These are phyloP conservation scores for Catocala fraxini DNA, from an alignment of 2,888 invertebrate species.

Conservation along the genomic window DNA sequence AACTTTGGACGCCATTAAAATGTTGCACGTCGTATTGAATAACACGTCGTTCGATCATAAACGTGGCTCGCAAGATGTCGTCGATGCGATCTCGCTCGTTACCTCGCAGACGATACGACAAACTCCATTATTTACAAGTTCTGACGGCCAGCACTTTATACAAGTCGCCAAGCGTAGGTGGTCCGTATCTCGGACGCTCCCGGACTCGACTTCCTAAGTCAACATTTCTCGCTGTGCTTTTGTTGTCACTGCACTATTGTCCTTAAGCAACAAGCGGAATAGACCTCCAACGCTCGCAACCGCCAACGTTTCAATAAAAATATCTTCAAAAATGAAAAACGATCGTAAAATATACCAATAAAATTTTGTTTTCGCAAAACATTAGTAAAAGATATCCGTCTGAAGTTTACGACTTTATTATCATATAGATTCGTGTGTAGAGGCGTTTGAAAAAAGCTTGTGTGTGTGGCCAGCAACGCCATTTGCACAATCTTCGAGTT, in stretches of 20 bases:
- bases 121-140: slow-evolving; percentile 65
- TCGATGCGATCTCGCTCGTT: slow-evolving; percentile 62
- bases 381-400: slow-evolving; percentile 56
- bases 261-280: slow-evolving; percentile 56
- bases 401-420: slow-evolving; percentile 61
- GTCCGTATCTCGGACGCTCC: slow-evolving; percentile 66
- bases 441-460: slow-evolving; percentile 43
- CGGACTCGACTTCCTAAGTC: slow-evolving; percentile 62
- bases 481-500: slow-evolving; percentile 55
- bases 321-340: slow-evolving; percentile 63
- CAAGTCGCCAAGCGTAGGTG: slow-evolving; percentile 71
- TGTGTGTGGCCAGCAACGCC: slow-evolving; percentile 43
- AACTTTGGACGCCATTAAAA: slow-evolving; percentile 35
- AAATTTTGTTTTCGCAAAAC: slow-evolving; percentile 66
- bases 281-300: slow-evolving; percentile 60
- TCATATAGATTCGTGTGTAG: slow-evolving; percentile 56
- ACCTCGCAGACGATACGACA: slow-evolving; percentile 50
- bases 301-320: slow-evolving; percentile 57
- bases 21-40: slow-evolving; percentile 44
- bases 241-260: slow-evolving; percentile 74
- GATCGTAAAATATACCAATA: slow-evolving; percentile 64
- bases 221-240: slow-evolving; percentile 76
- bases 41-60: slow-evolving; percentile 64
- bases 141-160: slow-evolving; percentile 62
- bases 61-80: slow-evolving; percentile 52